A percentile compares a stretch with the other conserved stretches of the same genome.
phyloP scores from a whole-genome alignment of 30 jellyfish, hydroid and myxozoan species.

The Aurelia coerulea region DNA sequence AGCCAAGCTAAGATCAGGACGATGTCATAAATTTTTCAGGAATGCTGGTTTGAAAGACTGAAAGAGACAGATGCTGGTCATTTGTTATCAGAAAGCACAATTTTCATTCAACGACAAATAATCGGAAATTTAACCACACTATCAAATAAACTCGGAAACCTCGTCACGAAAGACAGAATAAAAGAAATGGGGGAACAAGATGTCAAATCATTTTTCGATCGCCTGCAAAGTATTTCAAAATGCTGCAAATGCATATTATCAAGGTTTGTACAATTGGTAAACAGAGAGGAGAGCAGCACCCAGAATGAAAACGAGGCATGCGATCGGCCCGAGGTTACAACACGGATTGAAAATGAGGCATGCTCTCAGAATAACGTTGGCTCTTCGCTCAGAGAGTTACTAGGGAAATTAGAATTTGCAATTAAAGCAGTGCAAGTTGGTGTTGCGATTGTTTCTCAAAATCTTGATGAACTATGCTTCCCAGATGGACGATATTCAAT shows the following conservation, averaged over 20 bases:
- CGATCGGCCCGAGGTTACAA: not conserved
- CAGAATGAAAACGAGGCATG: not conserved
- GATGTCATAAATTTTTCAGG: not conserved
- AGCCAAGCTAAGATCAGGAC: too few relatives aligned
- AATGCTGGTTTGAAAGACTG: conserved; percentile 16
- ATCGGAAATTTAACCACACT: not conserved
- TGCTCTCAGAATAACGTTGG: conserved; percentile 8
- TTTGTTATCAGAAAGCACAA: not conserved
- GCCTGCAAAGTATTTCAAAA: not conserved
- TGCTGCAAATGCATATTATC: not conserved
- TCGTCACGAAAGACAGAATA: not conserved
- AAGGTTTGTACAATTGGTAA: not conserved
- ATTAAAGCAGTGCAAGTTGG: conserved; percentile 85
- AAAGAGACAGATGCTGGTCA: conserved; percentile 3
- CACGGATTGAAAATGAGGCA: not conserved
- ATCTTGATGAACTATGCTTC: conserved; percentile 59
- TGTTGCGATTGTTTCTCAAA: conserved; percentile 73
- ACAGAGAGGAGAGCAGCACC: not conserved
- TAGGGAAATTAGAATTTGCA: conserved; percentile 73
- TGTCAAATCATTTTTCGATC: not conserved
- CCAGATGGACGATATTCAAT: conserved; percentile 38
- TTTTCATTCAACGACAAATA: conserved; percentile 12
- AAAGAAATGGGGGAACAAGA: not conserved
- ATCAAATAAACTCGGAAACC: not conserved
- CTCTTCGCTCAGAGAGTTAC: conserved; percentile 22